These are phyloP conservation scores for Agonopterix heracliana DNA, from an alignment of 2,888 invertebrate genomes.

Conservation along the genomic window DNA sequence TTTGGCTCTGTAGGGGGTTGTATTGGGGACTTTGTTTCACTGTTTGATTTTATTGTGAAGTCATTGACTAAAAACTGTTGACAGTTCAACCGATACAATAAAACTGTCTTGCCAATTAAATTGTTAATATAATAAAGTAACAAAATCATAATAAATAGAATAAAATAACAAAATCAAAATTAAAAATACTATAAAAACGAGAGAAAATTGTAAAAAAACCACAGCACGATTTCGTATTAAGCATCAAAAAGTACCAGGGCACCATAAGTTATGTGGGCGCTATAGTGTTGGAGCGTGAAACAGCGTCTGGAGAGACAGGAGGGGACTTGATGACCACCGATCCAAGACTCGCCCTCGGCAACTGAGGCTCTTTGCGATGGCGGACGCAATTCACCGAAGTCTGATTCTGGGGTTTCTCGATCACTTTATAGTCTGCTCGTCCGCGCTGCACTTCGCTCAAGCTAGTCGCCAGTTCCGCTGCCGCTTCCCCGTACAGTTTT, in stretches of 20 bases:
- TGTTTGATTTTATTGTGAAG: no score
- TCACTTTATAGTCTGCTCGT: conserved; percentile 30
- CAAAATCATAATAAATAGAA: no score
- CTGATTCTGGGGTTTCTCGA: conserved; percentile 45
- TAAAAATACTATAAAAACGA: no score
- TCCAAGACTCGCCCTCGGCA: conserved; percentile 31
- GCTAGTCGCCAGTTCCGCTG: conserved; percentile 51
- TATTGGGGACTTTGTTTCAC: conserved; percentile 8
- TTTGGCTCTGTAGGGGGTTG: conserved; percentile 34
- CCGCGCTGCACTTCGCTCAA: conserved; percentile 51
- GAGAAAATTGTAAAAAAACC: no score
- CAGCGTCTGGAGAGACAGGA: conserved; percentile 17
- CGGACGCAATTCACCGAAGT: conserved; percentile 32
- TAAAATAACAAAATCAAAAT: no score
- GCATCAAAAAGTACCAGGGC: background rate
- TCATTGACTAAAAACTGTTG: no score
- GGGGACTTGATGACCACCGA: conserved; percentile 42
- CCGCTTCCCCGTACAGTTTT: conserved; percentile 54
- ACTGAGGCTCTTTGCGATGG: conserved; percentile 44
- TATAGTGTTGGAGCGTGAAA: conserved; percentile 2
- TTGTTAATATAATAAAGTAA: background rate
- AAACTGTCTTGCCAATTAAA: no score
- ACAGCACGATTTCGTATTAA: no score
- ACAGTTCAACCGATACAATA: no score
- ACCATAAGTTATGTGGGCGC: background rate